These are phyloP conservation scores for Olivierus martensii DNA, from an alignment of 1,140 invertebrate genomes.

Conservation along the genomic window DNA sequence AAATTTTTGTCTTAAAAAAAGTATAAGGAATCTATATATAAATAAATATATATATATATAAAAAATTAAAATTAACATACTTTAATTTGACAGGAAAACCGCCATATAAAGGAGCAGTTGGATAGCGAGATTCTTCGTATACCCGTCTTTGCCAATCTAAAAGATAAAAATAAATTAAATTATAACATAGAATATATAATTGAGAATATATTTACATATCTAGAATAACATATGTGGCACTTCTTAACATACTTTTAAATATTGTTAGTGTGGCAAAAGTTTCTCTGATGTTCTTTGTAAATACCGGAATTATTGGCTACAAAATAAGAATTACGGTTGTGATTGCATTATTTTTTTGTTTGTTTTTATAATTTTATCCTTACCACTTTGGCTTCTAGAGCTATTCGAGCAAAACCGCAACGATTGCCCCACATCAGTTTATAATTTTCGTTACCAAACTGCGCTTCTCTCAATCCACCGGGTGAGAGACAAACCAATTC, in stretches of 20 bases:
- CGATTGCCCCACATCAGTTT: slow-evolving; percentile 55
- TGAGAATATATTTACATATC: too few species aligned
- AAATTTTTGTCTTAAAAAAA: too few species aligned
- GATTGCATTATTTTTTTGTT: too few species aligned
- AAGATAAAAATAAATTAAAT: slow-evolving; percentile 1
- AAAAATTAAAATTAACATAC: too few species aligned
- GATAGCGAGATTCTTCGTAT: slow-evolving; percentile 67
- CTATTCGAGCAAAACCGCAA: slow-evolving; percentile 92
- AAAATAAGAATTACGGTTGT: too few species aligned
- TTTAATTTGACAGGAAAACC: slow-evolving; percentile 91
- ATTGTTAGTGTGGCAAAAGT: slow-evolving; percentile 50
- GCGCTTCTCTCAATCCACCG: slow-evolving; percentile 94
- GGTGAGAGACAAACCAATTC: slow-evolving; percentile 87
- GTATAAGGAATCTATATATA: too few species aligned
- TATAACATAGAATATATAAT: too few species aligned
- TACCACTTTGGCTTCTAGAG: slow-evolving; percentile 72
- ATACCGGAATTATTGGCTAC: slow-evolving; percentile 74
- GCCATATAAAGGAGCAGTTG: slow-evolving; percentile 87
- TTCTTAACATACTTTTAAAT: slow-evolving; percentile 8
- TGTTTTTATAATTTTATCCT: background rate
- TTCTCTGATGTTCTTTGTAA: slow-evolving; percentile 90
- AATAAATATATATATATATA: too few species aligned
- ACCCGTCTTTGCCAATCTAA: slow-evolving; percentile 34
- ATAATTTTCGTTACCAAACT: slow-evolving; percentile 29
- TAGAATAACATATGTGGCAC: too few species aligned